These are phyloP conservation scores for Scaptomyza pallida DNA, from an alignment of 1,140 invertebrate species.

Conservation along the genomic window DNA sequence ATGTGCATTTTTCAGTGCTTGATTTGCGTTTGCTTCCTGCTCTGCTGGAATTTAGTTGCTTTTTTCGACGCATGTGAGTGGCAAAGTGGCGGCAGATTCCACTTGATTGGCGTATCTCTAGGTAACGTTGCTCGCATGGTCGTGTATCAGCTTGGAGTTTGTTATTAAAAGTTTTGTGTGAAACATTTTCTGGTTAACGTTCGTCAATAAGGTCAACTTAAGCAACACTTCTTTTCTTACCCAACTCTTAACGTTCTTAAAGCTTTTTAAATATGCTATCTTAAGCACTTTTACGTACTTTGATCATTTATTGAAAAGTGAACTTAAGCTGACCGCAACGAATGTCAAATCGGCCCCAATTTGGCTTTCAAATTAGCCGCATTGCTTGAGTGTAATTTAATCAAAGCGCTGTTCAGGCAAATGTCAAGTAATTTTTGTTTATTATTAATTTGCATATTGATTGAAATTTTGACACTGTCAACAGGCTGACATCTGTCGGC, in stretches of 20 bases:
- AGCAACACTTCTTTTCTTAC: too few relatives aligned
- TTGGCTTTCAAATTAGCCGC: constrained; percentile 23
- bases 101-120: constrained; percentile 61
- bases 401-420: constrained; percentile 65
- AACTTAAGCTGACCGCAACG: neutral
- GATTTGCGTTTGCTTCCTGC: constrained; percentile 27
- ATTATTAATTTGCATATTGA: constrained; percentile 83
- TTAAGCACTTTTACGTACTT: too few relatives aligned
- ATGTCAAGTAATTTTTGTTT: constrained; percentile 75
- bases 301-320: neutral
- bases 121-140: neutral
- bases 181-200: neutral
- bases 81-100: constrained; percentile 18
- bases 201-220: too few relatives aligned
- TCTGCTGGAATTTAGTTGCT: constrained; percentile 11
- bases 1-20: constrained; percentile 58
- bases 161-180: constrained; percentile 6
- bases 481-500: constrained; percentile 62
- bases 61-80: constrained; percentile 15
- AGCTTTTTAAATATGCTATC: too few relatives aligned
- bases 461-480: constrained; percentile 69
- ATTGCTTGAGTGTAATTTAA: constrained; percentile 52
- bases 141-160: neutral
- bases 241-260: too few relatives aligned
- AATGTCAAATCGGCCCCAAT: constrained; percentile 1